phyloP scores from a whole-genome alignment of 2,888 invertebrate species.

The Hyppa rectilinea region DNA sequence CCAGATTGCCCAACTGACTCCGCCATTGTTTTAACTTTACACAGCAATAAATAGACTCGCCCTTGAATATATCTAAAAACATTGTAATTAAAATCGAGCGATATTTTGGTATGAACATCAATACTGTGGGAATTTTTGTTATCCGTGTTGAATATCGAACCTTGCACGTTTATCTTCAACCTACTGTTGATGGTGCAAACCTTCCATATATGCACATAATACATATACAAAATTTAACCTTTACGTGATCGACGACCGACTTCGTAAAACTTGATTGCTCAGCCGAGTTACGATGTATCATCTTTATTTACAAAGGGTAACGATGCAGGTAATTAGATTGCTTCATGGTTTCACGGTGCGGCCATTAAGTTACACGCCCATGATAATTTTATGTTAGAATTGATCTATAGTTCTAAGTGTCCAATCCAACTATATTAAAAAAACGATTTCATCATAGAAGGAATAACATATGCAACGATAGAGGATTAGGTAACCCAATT shows the following conservation, averaged over 20 bases:
- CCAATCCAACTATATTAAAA: slow-evolving; percentile 11
- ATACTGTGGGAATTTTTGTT: slow-evolving; percentile 67
- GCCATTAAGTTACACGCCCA: slow-evolving; percentile 40
- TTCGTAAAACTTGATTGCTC: slow-evolving; percentile 47
- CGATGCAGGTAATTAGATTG: slow-evolving; percentile 61
- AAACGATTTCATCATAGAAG: slow-evolving; percentile 19
- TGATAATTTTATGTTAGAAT: slow-evolving; percentile 30
- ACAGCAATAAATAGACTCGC: slow-evolving; percentile 69
- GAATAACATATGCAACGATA: slow-evolving; percentile 7
- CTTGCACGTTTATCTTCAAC: slow-evolving; percentile 10
- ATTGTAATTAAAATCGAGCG: slow-evolving; percentile 70
- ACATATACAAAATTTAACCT: slow-evolving; percentile 57
- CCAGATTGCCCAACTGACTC: slow-evolving; percentile 73
- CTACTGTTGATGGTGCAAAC: slow-evolving; percentile 38
- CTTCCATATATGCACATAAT: slow-evolving; percentile 21
- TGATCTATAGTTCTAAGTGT: neutral
- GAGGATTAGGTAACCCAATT: slow-evolving; percentile 19
- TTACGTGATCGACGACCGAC: slow-evolving; percentile 53
- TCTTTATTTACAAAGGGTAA: slow-evolving; percentile 62
- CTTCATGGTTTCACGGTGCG: slow-evolving; percentile 51
- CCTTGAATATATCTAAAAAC: slow-evolving; percentile 72
- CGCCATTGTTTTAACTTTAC: slow-evolving; percentile 78
- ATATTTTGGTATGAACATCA: slow-evolving; percentile 70
- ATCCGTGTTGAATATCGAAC: slow-evolving; percentile 38
- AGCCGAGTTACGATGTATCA: slow-evolving; percentile 27